Conservation (phyloP, 2,888 invertebrate species). For the Polylopha cassiicola region DNA sequence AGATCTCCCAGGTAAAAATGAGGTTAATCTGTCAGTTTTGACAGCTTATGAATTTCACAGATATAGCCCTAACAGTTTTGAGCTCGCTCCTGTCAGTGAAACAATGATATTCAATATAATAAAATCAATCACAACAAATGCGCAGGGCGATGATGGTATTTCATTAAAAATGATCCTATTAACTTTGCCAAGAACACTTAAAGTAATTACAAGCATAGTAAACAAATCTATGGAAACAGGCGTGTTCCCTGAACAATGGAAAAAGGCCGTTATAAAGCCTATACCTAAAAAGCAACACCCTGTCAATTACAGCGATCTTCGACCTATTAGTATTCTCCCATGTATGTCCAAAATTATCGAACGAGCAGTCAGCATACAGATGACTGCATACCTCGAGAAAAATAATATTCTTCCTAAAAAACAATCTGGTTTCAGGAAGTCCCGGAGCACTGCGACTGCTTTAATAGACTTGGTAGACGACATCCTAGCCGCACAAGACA, state of each 20-base stretch:
- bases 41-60: neutral
- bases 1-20: neutral
- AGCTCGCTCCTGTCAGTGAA: neutral
- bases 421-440: neutral
- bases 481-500: neutral
- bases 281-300: constrained; percentile 27
- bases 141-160: constrained; percentile 12
- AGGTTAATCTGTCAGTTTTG: neutral
- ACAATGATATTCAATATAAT: neutral
- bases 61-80: neutral
- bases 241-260: constrained; percentile 28
- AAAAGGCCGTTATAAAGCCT: constrained; percentile 26
- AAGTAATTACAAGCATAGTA: constrained; percentile 13
- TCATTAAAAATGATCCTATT: constrained; percentile 19
- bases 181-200: constrained; percentile 11
- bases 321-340: too few species aligned
- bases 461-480: neutral
- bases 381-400: too few species aligned
- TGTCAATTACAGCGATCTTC: constrained; percentile 19
- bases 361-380: too few species aligned
- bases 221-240: constrained; percentile 5
- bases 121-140: constrained; percentile 1
- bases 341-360: too few species aligned
- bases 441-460: neutral
- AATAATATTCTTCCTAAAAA: too few species aligned